These are phyloP conservation scores for Stenurella melanura DNA, from an alignment of 2,888 invertebrate genomes.

Conservation along the genomic window DNA sequence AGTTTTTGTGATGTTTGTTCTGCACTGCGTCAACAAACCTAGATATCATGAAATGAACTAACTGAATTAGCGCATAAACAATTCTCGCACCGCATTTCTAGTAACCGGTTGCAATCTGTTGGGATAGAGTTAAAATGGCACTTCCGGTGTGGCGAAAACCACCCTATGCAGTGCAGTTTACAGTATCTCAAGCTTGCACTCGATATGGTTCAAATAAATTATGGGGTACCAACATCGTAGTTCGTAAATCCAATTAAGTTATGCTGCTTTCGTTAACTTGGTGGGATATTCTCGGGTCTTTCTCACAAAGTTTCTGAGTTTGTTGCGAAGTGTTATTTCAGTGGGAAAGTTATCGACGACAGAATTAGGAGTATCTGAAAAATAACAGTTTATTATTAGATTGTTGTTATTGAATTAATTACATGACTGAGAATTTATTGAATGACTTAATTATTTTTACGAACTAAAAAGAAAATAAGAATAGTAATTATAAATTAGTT, in stretches of 20 bases:
- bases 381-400: background rate
- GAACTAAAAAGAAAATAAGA: too few relatives aligned
- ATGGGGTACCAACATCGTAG: conserved; percentile 13
- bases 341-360: background rate
- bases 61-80: conserved; percentile 52
- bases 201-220: conserved; percentile 36
- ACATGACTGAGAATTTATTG: too few relatives aligned
- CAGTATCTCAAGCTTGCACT: conserved; percentile 34
- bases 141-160: conserved; percentile 35
- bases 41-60: conserved; percentile 31
- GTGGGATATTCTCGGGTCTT: conserved; percentile 18
- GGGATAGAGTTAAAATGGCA: conserved; percentile 33
- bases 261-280: conserved; percentile 28
- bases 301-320: conserved; percentile 23
- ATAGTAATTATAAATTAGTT: too few relatives aligned
- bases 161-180: conserved; percentile 20
- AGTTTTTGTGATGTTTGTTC: background rate
- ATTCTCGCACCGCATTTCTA: conserved; percentile 39
- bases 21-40: conserved; percentile 41
- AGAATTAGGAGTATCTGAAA: background rate
- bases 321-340: background rate
- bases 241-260: conserved; percentile 34
- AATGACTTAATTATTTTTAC: too few relatives aligned
- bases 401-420: too few relatives aligned
- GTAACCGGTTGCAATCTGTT: conserved; percentile 33